Evolutionary conservation across 2,797 vertebrate genomes (phyloP).

Genomic region (Melanotaenia nigrans): DNA sequence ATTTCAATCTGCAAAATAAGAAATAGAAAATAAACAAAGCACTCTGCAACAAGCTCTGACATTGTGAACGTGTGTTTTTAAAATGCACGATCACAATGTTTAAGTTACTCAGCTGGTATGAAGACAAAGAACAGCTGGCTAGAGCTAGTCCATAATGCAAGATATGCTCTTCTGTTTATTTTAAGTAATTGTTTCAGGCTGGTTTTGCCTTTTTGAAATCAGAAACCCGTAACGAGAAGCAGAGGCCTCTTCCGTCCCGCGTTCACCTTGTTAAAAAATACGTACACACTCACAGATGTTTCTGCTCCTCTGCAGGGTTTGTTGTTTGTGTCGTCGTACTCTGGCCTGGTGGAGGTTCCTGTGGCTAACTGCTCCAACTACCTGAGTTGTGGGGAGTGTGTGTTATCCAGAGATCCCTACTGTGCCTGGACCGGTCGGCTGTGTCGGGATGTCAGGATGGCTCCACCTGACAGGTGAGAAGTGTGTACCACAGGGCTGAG

Average conservation of each 20-base stretch:
- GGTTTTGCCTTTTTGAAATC: slow-evolving; percentile 27
- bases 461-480: slow-evolving; percentile 79
- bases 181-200: slow-evolving; percentile 47
- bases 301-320: slow-evolving; percentile 79
- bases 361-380: slow-evolving; percentile 92
- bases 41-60: slow-evolving; percentile 1
- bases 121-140: slow-evolving; percentile 47
- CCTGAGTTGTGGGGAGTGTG: slow-evolving; percentile 89
- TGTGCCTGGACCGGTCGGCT: slow-evolving; percentile 86
- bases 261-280: neutral
- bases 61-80: slow-evolving; percentile 16
- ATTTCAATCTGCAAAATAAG: neutral
- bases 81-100: slow-evolving; percentile 10
- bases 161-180: slow-evolving; percentile 54
- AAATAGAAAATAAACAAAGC: neutral
- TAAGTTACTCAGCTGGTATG: slow-evolving; percentile 32
- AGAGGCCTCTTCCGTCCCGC: slow-evolving; percentile 7
- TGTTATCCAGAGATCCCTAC: slow-evolving; percentile 91
- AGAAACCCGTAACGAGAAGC: slow-evolving; percentile 29
- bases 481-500: neutral
- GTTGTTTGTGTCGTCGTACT: slow-evolving; percentile 87
- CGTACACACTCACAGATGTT: neutral
- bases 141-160: slow-evolving; percentile 44
- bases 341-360: slow-evolving; percentile 86
- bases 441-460: slow-evolving; percentile 84